phyloP scores from a whole-genome alignment of 2,888 invertebrate species.

The Xylota segnis region DNA sequence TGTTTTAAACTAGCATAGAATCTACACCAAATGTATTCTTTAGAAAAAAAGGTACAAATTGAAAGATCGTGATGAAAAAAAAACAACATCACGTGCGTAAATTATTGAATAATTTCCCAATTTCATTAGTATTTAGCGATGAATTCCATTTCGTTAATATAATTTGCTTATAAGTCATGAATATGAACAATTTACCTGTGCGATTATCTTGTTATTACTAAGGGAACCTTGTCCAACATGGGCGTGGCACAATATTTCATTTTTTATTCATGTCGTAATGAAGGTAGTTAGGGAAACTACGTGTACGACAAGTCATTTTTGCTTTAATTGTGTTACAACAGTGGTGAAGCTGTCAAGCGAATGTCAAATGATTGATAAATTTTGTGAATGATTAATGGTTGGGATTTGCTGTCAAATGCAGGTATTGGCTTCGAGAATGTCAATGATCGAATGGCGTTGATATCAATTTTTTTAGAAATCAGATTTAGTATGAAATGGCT shows the following conservation, averaged over 20 bases:
- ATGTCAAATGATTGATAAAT: conserved; percentile 11
- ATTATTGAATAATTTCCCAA: conserved; percentile 32
- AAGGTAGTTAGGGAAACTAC: neutral
- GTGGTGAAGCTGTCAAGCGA: neutral
- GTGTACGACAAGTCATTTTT: neutral
- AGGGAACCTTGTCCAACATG: neutral
- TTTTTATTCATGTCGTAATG: neutral
- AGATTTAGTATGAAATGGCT: no score
- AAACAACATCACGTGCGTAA: conserved; percentile 38
- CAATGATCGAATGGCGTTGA: no score
- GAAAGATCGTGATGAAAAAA: conserved; percentile 25
- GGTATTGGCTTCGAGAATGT: neutral
- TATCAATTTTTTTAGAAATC: no score
- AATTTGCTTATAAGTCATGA: conserved; percentile 27
- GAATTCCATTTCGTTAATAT: conserved; percentile 15
- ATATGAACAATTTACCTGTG: neutral
- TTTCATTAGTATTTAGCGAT: conserved; percentile 17
- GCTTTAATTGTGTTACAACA: neutral
- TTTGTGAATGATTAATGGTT: conserved; percentile 16
- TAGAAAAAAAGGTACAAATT: conserved; percentile 33
- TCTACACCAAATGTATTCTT: no score
- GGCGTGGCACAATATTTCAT: neutral
- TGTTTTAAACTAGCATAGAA: neutral
- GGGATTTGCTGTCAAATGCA: neutral
- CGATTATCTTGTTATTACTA: neutral